Evolutionary conservation across 2,888 invertebrate species (phyloP), one percentile per base, ranked within the genome.

Genomic region (Eustalomyia histrio): DNA sequence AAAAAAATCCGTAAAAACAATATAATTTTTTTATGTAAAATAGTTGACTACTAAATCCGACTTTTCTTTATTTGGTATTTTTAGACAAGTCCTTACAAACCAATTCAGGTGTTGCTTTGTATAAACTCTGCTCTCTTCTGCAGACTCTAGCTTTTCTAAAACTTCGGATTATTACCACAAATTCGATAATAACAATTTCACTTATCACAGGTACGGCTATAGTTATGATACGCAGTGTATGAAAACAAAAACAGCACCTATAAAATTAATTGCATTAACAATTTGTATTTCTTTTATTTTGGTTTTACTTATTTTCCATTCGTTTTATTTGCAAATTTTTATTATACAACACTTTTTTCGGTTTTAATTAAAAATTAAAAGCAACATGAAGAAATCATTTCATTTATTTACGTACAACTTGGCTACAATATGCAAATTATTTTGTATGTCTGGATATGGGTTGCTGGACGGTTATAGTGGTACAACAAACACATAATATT

Each of bases 351-450:
- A 61, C 52, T 78, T 53, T 53, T 68, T 78, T 73, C 24, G 29
- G 67, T 63, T 78, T 81, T 81, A 78, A 81, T 78, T 81, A 78
- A 78, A 81, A 76, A 65, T 76, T 65, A 74, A 81, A 81, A 73
- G 52, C 72, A 79, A 63, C 71, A 71, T 75, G 71, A 78, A 81
- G 71, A 75, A 81, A 74, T 69, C 14, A 71, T 75, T 81, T 67
- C 71, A 67, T 67, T 67, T 74, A 71, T 78, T 73, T 73, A 67
- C 67, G 61, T 67, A 78, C 57, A 53, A 67, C 61, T 79, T 72
- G 67, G 35, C 67, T 58, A 58, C 52, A 74, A 61, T 39, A 78
- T 75, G 78, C 74, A 71, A 65, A 69, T 68, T 64, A 60, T 65
- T 18, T 52, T 18, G 12, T 52, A 33, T 17, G 55, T 63, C 35